phyloP scores from a whole-genome alignment of 2,888 invertebrate genomes.

The Napeogenes sylphis region DNA sequence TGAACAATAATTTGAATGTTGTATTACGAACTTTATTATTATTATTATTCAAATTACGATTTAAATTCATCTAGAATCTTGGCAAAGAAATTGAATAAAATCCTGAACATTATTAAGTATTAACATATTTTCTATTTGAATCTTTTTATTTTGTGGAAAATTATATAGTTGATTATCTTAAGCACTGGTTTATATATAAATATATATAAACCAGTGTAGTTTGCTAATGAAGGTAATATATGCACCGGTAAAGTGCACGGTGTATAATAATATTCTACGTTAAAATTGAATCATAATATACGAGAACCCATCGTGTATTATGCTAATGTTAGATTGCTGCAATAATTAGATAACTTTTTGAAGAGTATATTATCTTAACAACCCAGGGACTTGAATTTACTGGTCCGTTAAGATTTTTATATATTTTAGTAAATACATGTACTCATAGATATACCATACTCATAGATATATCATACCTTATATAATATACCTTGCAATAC shows the following conservation, averaged over 20 bases:
- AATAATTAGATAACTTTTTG: not conserved
- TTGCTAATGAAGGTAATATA: constrained; percentile 6
- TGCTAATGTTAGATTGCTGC: constrained; percentile 3
- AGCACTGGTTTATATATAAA: not conserved
- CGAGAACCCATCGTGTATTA: constrained; percentile 4
- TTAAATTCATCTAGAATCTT: too few species aligned
- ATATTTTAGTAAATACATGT: too few species aligned
- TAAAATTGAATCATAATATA: constrained; percentile 16
- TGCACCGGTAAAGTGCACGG: constrained; percentile 8
- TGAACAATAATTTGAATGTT: too few species aligned
- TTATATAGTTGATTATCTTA: not conserved
- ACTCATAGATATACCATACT: too few species aligned
- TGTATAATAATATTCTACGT: constrained; percentile 8
- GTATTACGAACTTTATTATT: too few species aligned
- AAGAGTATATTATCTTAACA: not conserved
- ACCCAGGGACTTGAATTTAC: not conserved
- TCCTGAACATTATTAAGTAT: too few species aligned
- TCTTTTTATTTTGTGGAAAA: too few species aligned
- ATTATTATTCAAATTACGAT: too few species aligned
- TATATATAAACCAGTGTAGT: not conserved
- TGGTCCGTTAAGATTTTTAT: not conserved
- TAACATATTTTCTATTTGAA: too few species aligned
- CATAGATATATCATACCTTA: too few species aligned
- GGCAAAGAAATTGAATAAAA: too few species aligned
- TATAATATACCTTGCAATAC: too few species aligned